These are phyloP conservation scores for Notothenia coriiceps DNA, from an alignment of 2,113 vertebrate genomes.

Conservation along the genomic window DNA sequence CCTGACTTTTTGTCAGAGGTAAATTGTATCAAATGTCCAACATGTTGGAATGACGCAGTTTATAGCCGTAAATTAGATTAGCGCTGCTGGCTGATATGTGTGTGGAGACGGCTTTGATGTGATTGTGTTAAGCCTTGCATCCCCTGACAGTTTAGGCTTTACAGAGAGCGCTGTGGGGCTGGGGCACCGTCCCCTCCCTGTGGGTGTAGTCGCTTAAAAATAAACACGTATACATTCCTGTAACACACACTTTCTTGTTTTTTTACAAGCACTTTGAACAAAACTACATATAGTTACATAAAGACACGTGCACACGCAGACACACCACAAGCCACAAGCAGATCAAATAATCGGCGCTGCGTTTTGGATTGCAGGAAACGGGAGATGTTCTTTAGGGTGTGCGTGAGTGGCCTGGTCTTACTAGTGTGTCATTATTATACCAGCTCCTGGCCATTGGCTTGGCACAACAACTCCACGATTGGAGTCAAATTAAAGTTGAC, in stretches of 20 bases:
- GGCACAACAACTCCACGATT: constrained; percentile 39
- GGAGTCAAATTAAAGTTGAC: constrained; percentile 67
- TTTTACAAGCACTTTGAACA: constrained; percentile 50
- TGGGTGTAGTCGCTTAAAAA: constrained; percentile 57
- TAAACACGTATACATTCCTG: constrained; percentile 50
- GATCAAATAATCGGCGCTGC: constrained; percentile 57
- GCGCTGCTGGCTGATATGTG: constrained; percentile 32
- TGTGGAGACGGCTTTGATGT: constrained; percentile 43
- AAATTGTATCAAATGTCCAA: constrained; percentile 57
- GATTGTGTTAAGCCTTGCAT: constrained; percentile 41
- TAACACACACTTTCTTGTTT: constrained; percentile 23
- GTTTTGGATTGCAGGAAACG: constrained; percentile 51
- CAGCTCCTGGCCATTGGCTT: constrained; percentile 65
- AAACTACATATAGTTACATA: constrained; percentile 41
- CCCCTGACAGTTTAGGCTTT: constrained; percentile 35
- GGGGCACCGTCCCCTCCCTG: constrained; percentile 26
- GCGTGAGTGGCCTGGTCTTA: constrained; percentile 54
- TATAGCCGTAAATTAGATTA: constrained; percentile 65
- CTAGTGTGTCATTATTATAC: constrained; percentile 68
- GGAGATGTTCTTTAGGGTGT: constrained; percentile 56
- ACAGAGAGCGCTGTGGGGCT: constrained; percentile 14
- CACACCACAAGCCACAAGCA: constrained; percentile 48
- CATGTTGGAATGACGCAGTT: constrained; percentile 36
- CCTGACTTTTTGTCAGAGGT: constrained; percentile 31
- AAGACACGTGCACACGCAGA: constrained; percentile 29